Percentiles rank a stretch among this genome's conserved stretches.
Evolutionary conservation across 2,888 invertebrate genomes (phyloP).

Genomic region (Tetragnatha montana): DNA sequence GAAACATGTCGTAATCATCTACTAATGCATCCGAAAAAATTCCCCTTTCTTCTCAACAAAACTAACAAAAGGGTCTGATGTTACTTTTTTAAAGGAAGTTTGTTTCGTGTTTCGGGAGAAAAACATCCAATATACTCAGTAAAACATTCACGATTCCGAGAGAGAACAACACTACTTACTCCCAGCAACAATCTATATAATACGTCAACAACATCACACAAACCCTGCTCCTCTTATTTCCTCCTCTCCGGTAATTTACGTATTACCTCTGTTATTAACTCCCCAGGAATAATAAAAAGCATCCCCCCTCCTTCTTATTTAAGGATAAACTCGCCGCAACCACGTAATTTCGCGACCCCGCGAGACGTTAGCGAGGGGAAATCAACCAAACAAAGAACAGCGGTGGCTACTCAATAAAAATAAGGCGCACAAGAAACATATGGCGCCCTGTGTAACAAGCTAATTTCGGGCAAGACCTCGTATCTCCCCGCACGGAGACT

Average conservation of each 20-base stretch:
- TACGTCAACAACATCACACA: too few species aligned
- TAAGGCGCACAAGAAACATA: conserved; percentile 57
- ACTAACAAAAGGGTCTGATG: too few species aligned
- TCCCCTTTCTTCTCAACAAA: too few species aligned
- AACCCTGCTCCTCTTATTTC: background rate
- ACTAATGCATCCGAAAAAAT: too few species aligned
- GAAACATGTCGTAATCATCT: too few species aligned
- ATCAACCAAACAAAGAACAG: conserved; percentile 23
- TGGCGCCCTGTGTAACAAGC: conserved; percentile 65
- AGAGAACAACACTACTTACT: too few species aligned
- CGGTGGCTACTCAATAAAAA: conserved; percentile 48
- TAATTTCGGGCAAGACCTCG: conserved; percentile 54
- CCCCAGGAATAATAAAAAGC: conserved; percentile 14
- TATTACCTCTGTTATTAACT: conserved; percentile 38
- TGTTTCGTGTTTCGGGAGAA: too few species aligned
- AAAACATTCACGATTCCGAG: too few species aligned
- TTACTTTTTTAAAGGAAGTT: too few species aligned
- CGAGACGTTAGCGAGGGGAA: conserved; percentile 10
- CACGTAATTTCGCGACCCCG: conserved; percentile 35
- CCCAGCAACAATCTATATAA: too few species aligned
- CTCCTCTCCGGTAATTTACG: conserved; percentile 33
- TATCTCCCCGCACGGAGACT: conserved; percentile 49
- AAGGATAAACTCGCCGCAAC: conserved; percentile 19
- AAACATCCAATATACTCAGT: too few species aligned
- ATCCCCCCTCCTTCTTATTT: conserved; percentile 31